Evolutionary conservation across 2,797 vertebrate genomes (phyloP).

Genomic region (Petrocephalus sullivani): DNA sequence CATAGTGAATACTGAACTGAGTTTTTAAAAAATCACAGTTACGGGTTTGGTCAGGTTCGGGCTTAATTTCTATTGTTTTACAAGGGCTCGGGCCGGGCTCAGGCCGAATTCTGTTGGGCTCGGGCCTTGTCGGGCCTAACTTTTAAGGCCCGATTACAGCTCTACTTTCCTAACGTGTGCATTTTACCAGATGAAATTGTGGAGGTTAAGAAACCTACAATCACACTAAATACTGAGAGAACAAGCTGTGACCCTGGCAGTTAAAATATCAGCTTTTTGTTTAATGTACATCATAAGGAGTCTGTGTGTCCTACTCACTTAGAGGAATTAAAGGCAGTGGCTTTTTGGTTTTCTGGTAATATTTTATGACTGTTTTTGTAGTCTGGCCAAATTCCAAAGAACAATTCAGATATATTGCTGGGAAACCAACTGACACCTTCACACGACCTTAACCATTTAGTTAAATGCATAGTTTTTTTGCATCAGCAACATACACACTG

Average conservation of each 20-base stretch:
- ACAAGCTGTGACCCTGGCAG: not conserved
- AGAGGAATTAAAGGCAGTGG: not conserved
- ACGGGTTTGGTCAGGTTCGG: no score
- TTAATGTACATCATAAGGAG: not conserved
- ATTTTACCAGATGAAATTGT: not conserved
- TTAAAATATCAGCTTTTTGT: slow-evolving; percentile 1
- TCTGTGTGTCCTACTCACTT: not conserved
- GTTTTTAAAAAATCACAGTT: no score
- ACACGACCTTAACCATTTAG: slow-evolving; percentile 4
- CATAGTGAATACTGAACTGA: no score
- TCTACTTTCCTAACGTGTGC: not conserved
- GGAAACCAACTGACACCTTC: not conserved
- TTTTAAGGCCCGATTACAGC: no score
- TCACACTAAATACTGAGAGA: not conserved
- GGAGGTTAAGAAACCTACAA: not conserved
- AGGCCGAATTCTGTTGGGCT: no score
- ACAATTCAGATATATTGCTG: not conserved
- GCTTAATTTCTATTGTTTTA: no score
- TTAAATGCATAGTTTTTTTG: not conserved
- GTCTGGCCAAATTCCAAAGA: not conserved
- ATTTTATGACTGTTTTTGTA: not conserved
- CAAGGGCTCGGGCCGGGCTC: no score
- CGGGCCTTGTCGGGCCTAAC: no score
- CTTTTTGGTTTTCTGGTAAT: slow-evolving; percentile 1
- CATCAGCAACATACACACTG: not conserved